Evolutionary conservation across 2,888 invertebrate species (phyloP).

Genomic region (Scotopteryx bipunctaria): DNA sequence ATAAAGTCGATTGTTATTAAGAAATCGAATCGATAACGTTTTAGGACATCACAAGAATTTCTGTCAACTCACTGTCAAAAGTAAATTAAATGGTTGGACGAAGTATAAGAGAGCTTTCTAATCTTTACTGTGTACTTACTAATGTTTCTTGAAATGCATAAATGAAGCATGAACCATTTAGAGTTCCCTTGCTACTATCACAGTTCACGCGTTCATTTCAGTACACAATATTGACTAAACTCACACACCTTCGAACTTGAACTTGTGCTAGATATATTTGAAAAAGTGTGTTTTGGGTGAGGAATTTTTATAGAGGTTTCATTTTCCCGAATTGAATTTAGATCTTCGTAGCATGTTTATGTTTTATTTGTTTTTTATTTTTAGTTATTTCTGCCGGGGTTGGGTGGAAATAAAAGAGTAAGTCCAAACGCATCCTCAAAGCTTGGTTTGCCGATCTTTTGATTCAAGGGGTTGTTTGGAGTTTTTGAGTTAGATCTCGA

Average conservation of each 20-base stretch:
- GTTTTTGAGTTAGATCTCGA: conserved; percentile 40
- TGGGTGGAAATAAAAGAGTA: conserved; percentile 77
- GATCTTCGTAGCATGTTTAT: conserved; percentile 41
- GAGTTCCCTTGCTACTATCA: conserved; percentile 44
- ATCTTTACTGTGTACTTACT: conserved; percentile 17
- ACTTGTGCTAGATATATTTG: conserved; percentile 20
- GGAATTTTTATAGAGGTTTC: conserved; percentile 15
- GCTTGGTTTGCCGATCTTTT: conserved; percentile 68
- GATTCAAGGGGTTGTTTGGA: conserved; percentile 51
- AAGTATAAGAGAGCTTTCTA: too few species aligned
- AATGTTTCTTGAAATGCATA: conserved; percentile 57
- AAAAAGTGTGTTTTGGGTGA: conserved; percentile 19
- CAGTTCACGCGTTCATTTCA: conserved; percentile 28
- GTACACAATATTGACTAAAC: conserved; percentile 27
- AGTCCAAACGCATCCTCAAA: conserved; percentile 59
- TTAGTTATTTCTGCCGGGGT: conserved; percentile 77
- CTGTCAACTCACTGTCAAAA: too few species aligned
- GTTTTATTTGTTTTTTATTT: conserved; percentile 67
- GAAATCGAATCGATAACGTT: too few species aligned
- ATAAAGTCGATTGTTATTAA: too few species aligned
- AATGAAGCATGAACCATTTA: conserved; percentile 57
- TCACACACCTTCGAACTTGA: conserved; percentile 19
- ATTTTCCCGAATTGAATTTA: conserved; percentile 29
- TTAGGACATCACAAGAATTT: too few species aligned
- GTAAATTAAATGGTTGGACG: too few species aligned